phyloP scores from a whole-genome alignment of 2,888 invertebrate genomes.

The Drosophila kokeensis region DNA sequence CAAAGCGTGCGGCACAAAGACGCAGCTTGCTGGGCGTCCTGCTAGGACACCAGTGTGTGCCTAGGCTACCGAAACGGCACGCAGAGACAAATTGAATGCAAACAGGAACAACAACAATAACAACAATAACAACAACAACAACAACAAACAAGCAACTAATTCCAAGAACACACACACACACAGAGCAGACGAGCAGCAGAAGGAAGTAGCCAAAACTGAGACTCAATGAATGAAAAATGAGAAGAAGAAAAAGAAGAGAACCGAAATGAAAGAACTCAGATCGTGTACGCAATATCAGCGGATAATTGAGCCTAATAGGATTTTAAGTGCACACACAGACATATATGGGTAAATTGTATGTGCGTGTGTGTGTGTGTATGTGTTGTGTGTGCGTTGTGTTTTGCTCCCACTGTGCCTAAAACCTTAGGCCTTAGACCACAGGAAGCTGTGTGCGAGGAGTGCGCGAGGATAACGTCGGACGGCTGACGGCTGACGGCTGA shows the following conservation, averaged over 20 bases:
- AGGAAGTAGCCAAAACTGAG: slow-evolving; percentile 51
- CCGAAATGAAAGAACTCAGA: slow-evolving; percentile 59
- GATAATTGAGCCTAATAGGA: slow-evolving; percentile 84
- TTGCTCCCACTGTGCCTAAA: slow-evolving; percentile 80
- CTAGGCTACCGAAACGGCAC: slow-evolving; percentile 67
- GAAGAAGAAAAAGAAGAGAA: slow-evolving; percentile 25
- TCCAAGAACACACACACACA: slow-evolving; percentile 67
- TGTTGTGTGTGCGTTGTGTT: slow-evolving; percentile 45
- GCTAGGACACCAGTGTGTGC: slow-evolving; percentile 57
- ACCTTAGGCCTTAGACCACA: slow-evolving; percentile 38
- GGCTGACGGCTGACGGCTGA: slow-evolving; percentile 57
- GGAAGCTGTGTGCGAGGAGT: slow-evolving; percentile 52
- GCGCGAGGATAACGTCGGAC: slow-evolving; percentile 70
- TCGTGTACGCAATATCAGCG: slow-evolving; percentile 80
- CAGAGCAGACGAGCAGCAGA: slow-evolving; percentile 24
- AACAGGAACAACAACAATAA: slow-evolving; percentile 57
- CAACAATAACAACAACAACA: slow-evolving; percentile 23
- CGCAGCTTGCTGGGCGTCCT: slow-evolving; percentile 77
- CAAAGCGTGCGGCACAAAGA: slow-evolving; percentile 78
- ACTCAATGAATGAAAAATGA: slow-evolving; percentile 56
- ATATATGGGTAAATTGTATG: slow-evolving; percentile 39
- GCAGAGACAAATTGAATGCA: slow-evolving; percentile 78
- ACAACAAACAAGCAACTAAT: slow-evolving; percentile 60
- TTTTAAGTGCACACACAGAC: slow-evolving; percentile 82
- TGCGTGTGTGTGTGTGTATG: slow-evolving; percentile 41